Evolutionary conservation across 23 tunicate genomes (phyloP), one percentile per base, ranked within the genome.

Genomic region (Phallusia fumigata): DNA sequence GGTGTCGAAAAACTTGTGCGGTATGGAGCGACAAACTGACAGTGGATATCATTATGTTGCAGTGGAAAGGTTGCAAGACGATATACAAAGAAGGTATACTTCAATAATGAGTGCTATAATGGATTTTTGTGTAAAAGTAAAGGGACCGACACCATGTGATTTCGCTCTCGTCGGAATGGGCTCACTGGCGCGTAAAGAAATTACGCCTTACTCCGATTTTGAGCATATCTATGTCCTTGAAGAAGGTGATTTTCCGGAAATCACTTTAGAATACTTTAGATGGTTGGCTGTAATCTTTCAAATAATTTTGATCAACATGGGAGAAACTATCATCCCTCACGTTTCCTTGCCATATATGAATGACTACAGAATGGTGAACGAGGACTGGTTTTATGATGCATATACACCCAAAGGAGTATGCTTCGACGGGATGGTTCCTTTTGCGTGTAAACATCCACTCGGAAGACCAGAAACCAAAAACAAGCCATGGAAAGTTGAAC

Each of bases 271-370:
- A 53, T 86, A 90, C 74, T 90, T 90, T 64, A 36, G 82, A 31
- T 90, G 95, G 95, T 85, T 50, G 82, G 6, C 86, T 5, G 75
- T 82, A 6, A 40, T 85, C 22, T 88, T 88, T 47, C 86, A 82
- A 52, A 32, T 82, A n/a, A 58, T 88, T 53, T 0, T 82, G 16
- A 35, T 82, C 83, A 74, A 82, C 52, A 30, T 82, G n/a, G 76
- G 77, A 87, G 85, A 87, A 75, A 82, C 85, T 52, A 74, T 74
- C 0, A 12, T 87, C 18, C 88, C 36, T 16, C 34, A 35, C 33
- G 85, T 80, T 16, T 65, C 82, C 6, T 21, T 64, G 32, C 88
- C 88, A 32, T 21, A 18, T 34, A 44, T 84, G 33, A 84, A 84
- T 32, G 72, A 85, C 28, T 65, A n/a, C 65, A n/a, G 22, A 19